phyloP scores from a whole-genome alignment of 2,888 invertebrate species.

The Morpho deidamia region DNA sequence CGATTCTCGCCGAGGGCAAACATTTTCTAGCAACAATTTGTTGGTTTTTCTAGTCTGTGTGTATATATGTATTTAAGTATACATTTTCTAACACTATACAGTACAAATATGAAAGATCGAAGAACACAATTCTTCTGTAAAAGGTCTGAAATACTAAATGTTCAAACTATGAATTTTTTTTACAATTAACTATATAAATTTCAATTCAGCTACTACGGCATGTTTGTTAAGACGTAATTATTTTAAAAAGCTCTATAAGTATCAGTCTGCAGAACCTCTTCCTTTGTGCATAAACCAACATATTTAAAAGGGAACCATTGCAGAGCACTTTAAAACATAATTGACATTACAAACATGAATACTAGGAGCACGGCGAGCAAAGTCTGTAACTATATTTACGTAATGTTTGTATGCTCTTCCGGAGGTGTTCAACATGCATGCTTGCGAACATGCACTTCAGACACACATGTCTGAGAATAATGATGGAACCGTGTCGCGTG shows the following conservation, averaged over 20 bases:
- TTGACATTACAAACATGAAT: constrained; percentile 20
- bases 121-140: no score
- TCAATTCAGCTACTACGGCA: no score
- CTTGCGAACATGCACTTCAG: constrained; percentile 9
- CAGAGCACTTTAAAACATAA: constrained; percentile 9
- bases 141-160: no score
- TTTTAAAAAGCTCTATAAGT: background rate
- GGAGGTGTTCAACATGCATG: constrained; percentile 5
- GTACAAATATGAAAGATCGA: no score
- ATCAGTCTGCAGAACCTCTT: constrained; percentile 2
- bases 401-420: constrained; percentile 12
- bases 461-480: constrained; percentile 63
- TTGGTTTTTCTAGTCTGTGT: no score
- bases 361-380: constrained; percentile 4
- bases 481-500: constrained; percentile 37
- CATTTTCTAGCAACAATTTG: no score
- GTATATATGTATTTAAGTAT: no score
- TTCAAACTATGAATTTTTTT: background rate
- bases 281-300: constrained; percentile 7
- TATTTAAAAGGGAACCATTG: constrained; percentile 10
- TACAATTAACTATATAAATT: no score
- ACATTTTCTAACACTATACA: no score
- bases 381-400: constrained; percentile 12
- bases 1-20: no score
- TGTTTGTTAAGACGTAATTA: background rate